A percentile compares a stretch with the other conserved stretches of the same genome.
These are phyloP conservation scores for Diploptera punctata DNA, from an alignment of 2,888 invertebrate species.

Conservation along the genomic window DNA sequence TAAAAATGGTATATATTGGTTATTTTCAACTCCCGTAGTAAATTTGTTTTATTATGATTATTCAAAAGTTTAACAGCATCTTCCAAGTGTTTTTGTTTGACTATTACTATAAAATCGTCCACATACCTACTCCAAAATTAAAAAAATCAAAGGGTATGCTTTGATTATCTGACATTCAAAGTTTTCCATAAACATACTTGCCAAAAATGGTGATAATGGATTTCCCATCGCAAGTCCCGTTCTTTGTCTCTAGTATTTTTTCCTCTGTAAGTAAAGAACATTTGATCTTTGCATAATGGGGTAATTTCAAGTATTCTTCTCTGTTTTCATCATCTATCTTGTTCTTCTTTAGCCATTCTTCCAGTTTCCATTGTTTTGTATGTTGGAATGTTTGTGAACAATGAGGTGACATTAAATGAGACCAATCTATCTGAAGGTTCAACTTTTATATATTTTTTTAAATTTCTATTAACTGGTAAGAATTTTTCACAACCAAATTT, in stretches of 20 bases:
- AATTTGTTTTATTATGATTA: not conserved
- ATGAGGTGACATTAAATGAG: too few relatives aligned
- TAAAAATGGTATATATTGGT: not conserved
- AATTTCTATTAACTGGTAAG: too few relatives aligned
- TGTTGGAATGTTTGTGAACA: too few relatives aligned
- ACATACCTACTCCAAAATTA: not conserved
- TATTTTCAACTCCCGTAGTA: not conserved
- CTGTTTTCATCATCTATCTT: too few relatives aligned
- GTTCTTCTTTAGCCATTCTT: too few relatives aligned
- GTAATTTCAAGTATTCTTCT: not conserved
- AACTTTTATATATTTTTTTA: too few relatives aligned
- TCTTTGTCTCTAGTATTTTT: not conserved
- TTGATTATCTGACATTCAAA: not conserved
- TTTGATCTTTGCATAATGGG: not conserved
- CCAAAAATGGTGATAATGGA: not conserved
- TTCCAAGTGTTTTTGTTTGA: not conserved
- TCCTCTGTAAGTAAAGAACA: not conserved
- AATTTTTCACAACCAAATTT: too few relatives aligned
- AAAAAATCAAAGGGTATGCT: not conserved
- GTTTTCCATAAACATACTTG: too few relatives aligned
- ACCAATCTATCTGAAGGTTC: too few relatives aligned
- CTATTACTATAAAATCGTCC: not conserved
- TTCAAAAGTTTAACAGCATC: not conserved
- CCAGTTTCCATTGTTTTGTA: too few relatives aligned
- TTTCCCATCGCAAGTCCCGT: not conserved